Evolutionary conservation across 2,888 invertebrate species (phyloP), one percentile per base, ranked within the genome.

Genomic region (Calliscelio sp.): DNA sequence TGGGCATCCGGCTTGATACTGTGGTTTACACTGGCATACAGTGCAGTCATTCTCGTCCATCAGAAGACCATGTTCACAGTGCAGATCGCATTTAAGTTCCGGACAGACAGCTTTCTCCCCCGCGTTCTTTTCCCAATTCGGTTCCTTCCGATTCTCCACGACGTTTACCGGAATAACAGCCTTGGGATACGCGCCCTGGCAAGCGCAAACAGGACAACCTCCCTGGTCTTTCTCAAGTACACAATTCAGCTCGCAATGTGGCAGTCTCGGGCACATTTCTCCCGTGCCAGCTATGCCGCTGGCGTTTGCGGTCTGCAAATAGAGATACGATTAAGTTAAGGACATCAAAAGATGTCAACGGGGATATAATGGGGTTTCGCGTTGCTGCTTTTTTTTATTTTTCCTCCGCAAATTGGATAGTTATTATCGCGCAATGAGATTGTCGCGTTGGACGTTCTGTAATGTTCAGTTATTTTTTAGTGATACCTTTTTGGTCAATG

Each of bases 31-130:
- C 81, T 90, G 87, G 86, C 92, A 92, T 2, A 92, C 80, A 20
- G 89, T 90, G 83, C 92, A 92, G 65, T 90, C 91, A 73, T 91
- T 90, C 74, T 90, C 90, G 80, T 92, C 92, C 89, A 90, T 88
- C 14, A 90, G 84, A 65, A 91, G 86, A 4, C 91, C 92, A 2
- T 86, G 88, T 24, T 91, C 91, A 88, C 92, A 92, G 84, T 90
- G 90, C 20, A 91, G 87, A 66, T 90, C 89, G 85, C 92, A 92
- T 53, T 89, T 89, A 4, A 91, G 86, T 32, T 88, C 87, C 41
- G 92, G 91, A 65, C 92, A 92, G 35, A 90, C 55, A 59, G 81
- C 85, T 59, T 82, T 82, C 14, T 77, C 86, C 51, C 86, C 87
- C 8, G 82, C 86, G 24, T 77, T 32, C 63, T 82, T 74, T 63